A percentile compares a stretch with the other conserved stretches of the same genome.
Conservation (phyloP, 2,797 vertebrate species). For the Amblyraja radiata region DNA sequence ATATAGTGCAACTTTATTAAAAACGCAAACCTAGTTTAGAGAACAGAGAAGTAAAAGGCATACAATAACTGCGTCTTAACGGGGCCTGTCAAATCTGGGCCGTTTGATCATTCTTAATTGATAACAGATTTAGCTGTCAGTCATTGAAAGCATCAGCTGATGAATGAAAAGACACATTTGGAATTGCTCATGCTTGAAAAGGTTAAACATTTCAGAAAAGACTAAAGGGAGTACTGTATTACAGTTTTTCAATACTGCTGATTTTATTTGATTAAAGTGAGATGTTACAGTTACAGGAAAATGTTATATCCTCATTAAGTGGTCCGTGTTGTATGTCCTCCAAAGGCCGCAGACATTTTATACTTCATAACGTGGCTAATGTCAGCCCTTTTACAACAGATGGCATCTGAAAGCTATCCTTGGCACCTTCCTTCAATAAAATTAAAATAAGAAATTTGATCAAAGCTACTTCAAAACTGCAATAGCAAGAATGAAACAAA, state of each 20-base stretch:
- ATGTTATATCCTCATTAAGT: conserved; percentile 34
- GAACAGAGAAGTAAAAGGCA: not conserved
- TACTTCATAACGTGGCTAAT: conserved; percentile 56
- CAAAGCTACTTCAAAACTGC: conserved; percentile 59
- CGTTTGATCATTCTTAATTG: conserved; percentile 36
- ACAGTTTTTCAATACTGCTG: conserved; percentile 8
- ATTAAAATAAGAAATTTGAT: conserved; percentile 63
- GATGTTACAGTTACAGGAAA: conserved; percentile 34
- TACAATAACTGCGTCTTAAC: conserved; percentile 17
- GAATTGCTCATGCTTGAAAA: conserved; percentile 35
- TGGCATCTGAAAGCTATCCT: conserved; percentile 80
- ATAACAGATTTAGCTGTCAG: conserved; percentile 37
- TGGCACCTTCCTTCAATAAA: conserved; percentile 63
- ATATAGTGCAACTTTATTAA: not conserved
- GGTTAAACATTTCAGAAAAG: conserved; percentile 35
- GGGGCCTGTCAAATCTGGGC: conserved; percentile 8
- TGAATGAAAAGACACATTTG: conserved; percentile 38
- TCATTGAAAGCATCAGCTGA: conserved; percentile 34
- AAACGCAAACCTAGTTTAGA: not conserved
- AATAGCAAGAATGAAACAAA: conserved; percentile 62
- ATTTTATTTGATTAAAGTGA: conserved; percentile 38
- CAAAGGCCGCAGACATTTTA: conserved; percentile 77
- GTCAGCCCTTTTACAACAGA: conserved; percentile 74
- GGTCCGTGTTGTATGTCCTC: conserved; percentile 11
- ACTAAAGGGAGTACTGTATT: conserved; percentile 28